These are phyloP conservation scores for Bruchidius siliquastri DNA, from an alignment of 2,888 invertebrate species.

Conservation along the genomic window DNA sequence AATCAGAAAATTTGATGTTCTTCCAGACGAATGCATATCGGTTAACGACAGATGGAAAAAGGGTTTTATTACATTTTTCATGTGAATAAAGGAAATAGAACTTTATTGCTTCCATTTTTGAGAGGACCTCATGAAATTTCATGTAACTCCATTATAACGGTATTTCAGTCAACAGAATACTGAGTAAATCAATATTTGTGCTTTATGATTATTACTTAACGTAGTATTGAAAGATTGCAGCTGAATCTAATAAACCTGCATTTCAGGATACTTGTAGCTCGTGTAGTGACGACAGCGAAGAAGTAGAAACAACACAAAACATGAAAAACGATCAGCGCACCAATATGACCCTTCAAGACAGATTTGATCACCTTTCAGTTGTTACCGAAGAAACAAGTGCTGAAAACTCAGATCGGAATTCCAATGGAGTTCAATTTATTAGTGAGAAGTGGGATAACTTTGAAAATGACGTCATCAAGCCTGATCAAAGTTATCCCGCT, in stretches of 20 bases:
- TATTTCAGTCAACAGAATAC: too few species aligned
- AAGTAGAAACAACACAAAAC: constrained; percentile 46
- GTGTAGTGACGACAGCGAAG: constrained; percentile 43
- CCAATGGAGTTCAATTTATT: constrained; percentile 15
- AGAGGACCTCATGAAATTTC: too few species aligned
- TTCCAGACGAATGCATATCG: too few species aligned
- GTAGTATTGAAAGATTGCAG: too few species aligned
- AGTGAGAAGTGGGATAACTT: constrained; percentile 19
- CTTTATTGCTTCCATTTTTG: too few species aligned
- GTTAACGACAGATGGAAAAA: too few species aligned
- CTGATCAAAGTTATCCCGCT: constrained; percentile 45
- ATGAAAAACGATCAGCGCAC: constrained; percentile 47
- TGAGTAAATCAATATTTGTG: too few species aligned
- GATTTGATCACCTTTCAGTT: constrained; percentile 71
- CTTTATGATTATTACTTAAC: too few species aligned
- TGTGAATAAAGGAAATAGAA: too few species aligned
- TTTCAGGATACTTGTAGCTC: constrained; percentile 41
- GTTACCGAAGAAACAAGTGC: constrained; percentile 66
- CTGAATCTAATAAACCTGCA: neutral
- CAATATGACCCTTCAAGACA: constrained; percentile 50
- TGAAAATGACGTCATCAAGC: constrained; percentile 37
- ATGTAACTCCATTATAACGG: too few species aligned
- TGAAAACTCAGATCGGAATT: constrained; percentile 44
- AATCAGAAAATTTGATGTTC: too few species aligned
- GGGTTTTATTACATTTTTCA: too few species aligned